Evolutionary conservation across 1,140 invertebrate species (phyloP), one percentile per base, ranked within the genome.

Genomic region (Drosophila busckii): DNA sequence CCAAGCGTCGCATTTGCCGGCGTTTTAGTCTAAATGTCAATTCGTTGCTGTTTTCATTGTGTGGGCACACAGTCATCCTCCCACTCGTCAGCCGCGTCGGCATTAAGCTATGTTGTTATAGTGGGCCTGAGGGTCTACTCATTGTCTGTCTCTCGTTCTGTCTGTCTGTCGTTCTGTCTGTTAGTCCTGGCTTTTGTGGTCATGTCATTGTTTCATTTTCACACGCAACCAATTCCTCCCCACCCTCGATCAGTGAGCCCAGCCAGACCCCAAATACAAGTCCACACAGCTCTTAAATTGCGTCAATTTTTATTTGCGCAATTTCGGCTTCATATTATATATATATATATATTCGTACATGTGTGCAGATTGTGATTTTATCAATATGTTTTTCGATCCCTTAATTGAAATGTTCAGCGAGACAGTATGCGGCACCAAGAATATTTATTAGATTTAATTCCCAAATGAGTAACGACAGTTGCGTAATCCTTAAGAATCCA

Each of bases 311-410:
- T 82, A 80, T 73, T n/a, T n/a, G 75, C 65, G 75, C 73, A 80
- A 82, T 78, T 65, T 73, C 58, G 76, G 62, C 82, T 78, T 78
- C 82, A 80, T 78, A n/a, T 80, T 80, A 75, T 70, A 68, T 80
- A 80, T 73, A n/a, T n/a, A n/a, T n/a, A n/a, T n/a, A n/a, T n/a
- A n/a, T n/a, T n/a, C n/a, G n/a, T n/a, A n/a, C n/a, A n/a, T n/a
- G n/a, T n/a, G n/a, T n/a, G n/a, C n/a, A n/a, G 68, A 80, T 78
- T 78, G 68, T 82, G 73, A 78, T 80, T 78, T 78, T 70, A 69
- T 80, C 68, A 68, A 64, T 73, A 78, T 68, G 73, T 78, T 73
- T 26, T 34, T 40, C 34, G 42, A 28, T 49, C 44, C 49, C 38
- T 71, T 71, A 80, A 80, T 82, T 80, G 73, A 80, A 80, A 82